These are phyloP conservation scores for Montipora cactus DNA, from an alignment of 64 coral and sea anemone species.

Conservation along the genomic window DNA sequence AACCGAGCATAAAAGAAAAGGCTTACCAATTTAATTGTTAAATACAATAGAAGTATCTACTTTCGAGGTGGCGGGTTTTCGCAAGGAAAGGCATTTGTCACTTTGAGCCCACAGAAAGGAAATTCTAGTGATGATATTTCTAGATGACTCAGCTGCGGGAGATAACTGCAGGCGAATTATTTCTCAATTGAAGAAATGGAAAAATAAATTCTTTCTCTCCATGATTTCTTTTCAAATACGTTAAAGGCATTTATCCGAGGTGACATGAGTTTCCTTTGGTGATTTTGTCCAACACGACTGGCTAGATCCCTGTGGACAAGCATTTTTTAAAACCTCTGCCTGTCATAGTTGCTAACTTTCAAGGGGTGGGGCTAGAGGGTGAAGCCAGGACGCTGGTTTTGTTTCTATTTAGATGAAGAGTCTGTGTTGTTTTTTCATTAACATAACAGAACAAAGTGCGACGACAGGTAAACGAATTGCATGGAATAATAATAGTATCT, in stretches of 20 bases:
- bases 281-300: not conserved
- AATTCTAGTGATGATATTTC: not conserved
- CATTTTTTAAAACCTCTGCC: not conserved
- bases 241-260: not conserved
- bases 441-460: not conserved
- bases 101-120: not conserved
- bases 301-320: not conserved
- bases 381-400: not conserved
- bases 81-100: not conserved
- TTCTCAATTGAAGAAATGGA: conserved; percentile 16
- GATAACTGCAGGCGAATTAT: not conserved
- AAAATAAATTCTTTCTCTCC: conserved; percentile 37
- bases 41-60: conserved; percentile 30
- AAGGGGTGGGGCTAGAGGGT: too few relatives aligned
- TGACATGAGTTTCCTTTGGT: not conserved
- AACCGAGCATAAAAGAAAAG: not conserved
- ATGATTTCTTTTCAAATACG: not conserved
- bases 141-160: not conserved
- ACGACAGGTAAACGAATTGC: conserved; percentile 44
- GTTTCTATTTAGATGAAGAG: not conserved
- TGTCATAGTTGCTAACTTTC: not conserved
- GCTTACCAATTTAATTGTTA: not conserved
- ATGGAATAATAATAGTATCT: conserved; percentile 59
- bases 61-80: not conserved
- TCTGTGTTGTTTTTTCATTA: not conserved